Percentiles rank a stretch among this genome's conserved stretches.
These are phyloP conservation scores for Cydia pomonella DNA, from an alignment of 1,140 invertebrate species.

Conservation along the genomic window DNA sequence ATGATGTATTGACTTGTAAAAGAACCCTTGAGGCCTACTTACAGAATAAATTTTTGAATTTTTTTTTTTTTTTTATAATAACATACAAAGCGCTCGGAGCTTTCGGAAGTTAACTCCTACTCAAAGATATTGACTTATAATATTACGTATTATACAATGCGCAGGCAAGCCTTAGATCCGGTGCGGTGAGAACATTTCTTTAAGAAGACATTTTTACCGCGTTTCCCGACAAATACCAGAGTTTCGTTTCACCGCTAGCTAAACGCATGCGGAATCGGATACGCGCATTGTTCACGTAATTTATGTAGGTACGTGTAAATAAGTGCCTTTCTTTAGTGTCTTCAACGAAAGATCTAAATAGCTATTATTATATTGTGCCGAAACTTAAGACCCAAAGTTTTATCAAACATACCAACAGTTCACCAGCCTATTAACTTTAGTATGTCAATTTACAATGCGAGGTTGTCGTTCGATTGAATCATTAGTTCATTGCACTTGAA, in stretches of 20 bases:
- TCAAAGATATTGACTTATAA: constrained; percentile 7
- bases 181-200: constrained; percentile 16
- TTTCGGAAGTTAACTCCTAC: no score
- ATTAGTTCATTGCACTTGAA: constrained; percentile 15
- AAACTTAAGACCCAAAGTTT: not conserved
- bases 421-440: constrained; percentile 17
- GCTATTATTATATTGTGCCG: not conserved
- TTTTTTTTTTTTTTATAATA: no score
- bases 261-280: constrained; percentile 21
- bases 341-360: not conserved
- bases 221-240: constrained; percentile 27
- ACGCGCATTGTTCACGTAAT: not conserved
- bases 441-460: constrained; percentile 26
- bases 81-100: no score
- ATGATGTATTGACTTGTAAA: no score
- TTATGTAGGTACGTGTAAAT: not conserved
- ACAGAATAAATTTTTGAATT: no score
- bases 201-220: constrained; percentile 11
- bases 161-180: not conserved
- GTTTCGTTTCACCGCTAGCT: constrained; percentile 15
- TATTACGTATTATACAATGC: not conserved
- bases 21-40: no score
- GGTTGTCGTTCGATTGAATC: constrained; percentile 1
- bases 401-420: not conserved
- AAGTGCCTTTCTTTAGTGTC: not conserved